Percentiles rank a stretch among this genome's conserved stretches.
Conservation (phyloP, 2,888 invertebrate genomes). For the Drosophila anomalata region DNA sequence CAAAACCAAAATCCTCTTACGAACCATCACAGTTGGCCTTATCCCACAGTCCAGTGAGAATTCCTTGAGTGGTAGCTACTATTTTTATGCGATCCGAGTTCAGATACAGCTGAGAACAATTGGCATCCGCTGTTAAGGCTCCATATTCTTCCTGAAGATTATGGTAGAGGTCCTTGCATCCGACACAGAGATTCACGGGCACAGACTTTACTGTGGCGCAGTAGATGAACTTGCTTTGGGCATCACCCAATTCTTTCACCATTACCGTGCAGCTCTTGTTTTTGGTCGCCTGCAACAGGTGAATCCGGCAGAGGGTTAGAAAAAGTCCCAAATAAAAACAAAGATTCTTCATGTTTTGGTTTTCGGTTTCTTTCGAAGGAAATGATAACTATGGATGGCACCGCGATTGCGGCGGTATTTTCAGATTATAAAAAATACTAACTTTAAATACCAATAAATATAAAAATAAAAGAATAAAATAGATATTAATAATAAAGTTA, state of each 20-base stretch:
- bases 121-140: constrained; percentile 25
- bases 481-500: background rate
- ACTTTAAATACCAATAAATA: background rate
- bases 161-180: constrained; percentile 23
- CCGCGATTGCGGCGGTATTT: background rate
- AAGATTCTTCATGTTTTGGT: constrained; percentile 13
- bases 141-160: constrained; percentile 33
- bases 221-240: constrained; percentile 54
- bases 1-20: constrained; percentile 9
- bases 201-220: constrained; percentile 62
- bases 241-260: constrained; percentile 48
- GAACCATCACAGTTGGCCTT: constrained; percentile 75
- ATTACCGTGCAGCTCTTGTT: constrained; percentile 29
- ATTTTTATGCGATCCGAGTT: constrained; percentile 78
- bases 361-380: background rate
- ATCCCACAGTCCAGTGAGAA: constrained; percentile 68
- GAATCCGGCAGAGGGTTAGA: constrained; percentile 7
- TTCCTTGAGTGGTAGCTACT: constrained; percentile 59
- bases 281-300: constrained; percentile 1
- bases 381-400: background rate
- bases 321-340: background rate
- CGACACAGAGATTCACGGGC: constrained; percentile 60
- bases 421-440: background rate
- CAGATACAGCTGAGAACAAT: constrained; percentile 63
- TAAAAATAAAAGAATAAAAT: background rate